These are phyloP conservation scores for Dufourea novaeangliae DNA, from an alignment of 1,140 invertebrate genomes.

Conservation along the genomic window DNA sequence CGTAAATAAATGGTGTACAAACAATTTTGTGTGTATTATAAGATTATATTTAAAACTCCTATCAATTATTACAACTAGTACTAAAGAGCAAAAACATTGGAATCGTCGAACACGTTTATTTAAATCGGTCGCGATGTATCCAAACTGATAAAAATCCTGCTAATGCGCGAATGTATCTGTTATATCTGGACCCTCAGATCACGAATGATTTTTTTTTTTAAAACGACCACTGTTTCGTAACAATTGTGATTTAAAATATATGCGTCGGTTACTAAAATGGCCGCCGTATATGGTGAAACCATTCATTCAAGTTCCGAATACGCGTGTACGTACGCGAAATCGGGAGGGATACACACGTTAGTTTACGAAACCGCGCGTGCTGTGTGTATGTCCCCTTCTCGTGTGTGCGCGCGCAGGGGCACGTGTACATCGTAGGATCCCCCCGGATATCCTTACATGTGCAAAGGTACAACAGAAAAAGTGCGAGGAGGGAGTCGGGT, in stretches of 20 bases:
- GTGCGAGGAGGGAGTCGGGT: constrained; percentile 21
- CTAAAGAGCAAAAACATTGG: no score
- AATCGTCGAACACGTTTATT: background rate
- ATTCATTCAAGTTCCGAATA: constrained; percentile 33
- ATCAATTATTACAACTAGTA: no score
- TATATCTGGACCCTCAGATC: no score
- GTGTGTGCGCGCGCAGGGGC: background rate
- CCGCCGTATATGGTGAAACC: constrained; percentile 7
- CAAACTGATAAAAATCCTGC: no score
- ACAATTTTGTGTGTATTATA: no score
- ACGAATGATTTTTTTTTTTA: no score
- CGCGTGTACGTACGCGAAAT: background rate
- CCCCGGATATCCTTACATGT: background rate
- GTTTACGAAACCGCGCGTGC: constrained; percentile 29
- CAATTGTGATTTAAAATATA: constrained; percentile 7
- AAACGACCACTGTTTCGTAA: constrained; percentile 9
- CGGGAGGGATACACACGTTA: background rate
- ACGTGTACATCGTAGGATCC: constrained; percentile 11
- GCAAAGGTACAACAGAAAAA: constrained; percentile 29
- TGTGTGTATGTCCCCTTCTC: no score
- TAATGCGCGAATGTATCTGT: no score
- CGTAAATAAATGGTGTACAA: no score
- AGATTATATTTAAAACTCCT: no score
- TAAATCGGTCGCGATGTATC: background rate
- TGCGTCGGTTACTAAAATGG: background rate